Evolutionary conservation across 2,888 invertebrate genomes (phyloP).

Genomic region (Tyria jacobaeae): DNA sequence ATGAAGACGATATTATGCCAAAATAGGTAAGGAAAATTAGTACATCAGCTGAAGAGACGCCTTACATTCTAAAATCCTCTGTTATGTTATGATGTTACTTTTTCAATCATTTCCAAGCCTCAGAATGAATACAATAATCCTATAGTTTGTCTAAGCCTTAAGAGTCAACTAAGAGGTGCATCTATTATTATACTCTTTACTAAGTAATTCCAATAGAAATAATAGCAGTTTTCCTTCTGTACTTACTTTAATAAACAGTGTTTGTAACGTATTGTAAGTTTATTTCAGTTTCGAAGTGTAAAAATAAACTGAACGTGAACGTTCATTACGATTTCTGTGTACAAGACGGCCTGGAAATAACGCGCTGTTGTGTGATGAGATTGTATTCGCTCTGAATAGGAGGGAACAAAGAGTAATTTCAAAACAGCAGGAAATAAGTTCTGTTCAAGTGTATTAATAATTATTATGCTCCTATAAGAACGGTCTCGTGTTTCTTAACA

Average conservation of each 20-base stretch:
- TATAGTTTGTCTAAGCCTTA: conserved; percentile 26
- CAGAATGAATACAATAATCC: background rate
- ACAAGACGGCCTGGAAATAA: background rate
- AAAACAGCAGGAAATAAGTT: background rate
- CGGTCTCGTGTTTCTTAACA: background rate
- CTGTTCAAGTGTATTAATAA: background rate
- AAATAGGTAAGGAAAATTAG: too few species aligned
- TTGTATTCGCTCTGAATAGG: conserved; percentile 8
- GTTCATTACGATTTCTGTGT: conserved; percentile 10
- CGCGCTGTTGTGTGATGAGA: conserved; percentile 1
- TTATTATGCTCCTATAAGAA: background rate
- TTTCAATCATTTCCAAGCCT: background rate
- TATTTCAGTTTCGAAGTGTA: background rate
- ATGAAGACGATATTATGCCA: too few species aligned
- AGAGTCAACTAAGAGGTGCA: conserved; percentile 13
- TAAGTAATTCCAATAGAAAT: conserved; percentile 13
- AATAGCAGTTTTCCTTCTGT: background rate
- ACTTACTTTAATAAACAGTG: background rate
- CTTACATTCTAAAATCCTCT: too few species aligned
- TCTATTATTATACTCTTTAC: conserved; percentile 19
- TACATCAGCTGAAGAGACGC: too few species aligned
- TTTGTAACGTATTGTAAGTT: background rate
- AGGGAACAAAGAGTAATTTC: background rate
- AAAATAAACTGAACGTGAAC: conserved; percentile 9
- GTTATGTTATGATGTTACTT: too few species aligned